Conservation (phyloP, 2,888 invertebrate species). For the Rhodophaea formosa region DNA sequence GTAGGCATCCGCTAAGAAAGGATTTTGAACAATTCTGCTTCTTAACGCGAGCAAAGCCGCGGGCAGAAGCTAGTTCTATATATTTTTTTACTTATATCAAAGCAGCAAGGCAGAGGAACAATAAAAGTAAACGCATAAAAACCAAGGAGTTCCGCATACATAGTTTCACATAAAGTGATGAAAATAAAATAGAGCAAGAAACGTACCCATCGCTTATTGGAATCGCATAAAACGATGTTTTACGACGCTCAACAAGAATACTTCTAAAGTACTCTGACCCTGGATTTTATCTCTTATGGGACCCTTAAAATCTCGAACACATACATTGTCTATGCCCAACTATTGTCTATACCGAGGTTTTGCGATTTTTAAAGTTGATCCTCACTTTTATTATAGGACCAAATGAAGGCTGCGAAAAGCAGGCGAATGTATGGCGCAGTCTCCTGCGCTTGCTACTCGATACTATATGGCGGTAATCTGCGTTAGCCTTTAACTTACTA, state of each 20-base stretch:
- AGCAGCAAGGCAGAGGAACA: no score
- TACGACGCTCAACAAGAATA: conserved; percentile 43
- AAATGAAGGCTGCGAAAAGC: no score
- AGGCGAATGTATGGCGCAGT: no score
- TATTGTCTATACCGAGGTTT: neutral
- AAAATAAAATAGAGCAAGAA: conserved; percentile 22
- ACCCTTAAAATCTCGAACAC: conserved; percentile 30
- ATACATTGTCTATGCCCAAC: neutral
- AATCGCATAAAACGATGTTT: conserved; percentile 51
- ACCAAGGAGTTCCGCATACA: neutral
- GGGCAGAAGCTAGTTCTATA: no score
- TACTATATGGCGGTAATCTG: no score
- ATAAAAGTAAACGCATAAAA: neutral
- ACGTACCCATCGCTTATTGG: conserved; percentile 38
- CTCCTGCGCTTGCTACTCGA: no score
- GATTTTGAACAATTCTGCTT: no score
- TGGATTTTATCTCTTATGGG: conserved; percentile 27
- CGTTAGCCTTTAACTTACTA: no score
- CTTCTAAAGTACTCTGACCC: conserved; percentile 25
- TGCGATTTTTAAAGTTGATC: neutral
- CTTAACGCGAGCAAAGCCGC: no score
- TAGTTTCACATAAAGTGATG: neutral
- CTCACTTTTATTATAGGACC: neutral
- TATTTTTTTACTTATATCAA: no score
- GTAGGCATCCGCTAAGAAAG: no score